Conservation (phyloP, 2,888 invertebrate species). For the Drosophila yooni region DNA sequence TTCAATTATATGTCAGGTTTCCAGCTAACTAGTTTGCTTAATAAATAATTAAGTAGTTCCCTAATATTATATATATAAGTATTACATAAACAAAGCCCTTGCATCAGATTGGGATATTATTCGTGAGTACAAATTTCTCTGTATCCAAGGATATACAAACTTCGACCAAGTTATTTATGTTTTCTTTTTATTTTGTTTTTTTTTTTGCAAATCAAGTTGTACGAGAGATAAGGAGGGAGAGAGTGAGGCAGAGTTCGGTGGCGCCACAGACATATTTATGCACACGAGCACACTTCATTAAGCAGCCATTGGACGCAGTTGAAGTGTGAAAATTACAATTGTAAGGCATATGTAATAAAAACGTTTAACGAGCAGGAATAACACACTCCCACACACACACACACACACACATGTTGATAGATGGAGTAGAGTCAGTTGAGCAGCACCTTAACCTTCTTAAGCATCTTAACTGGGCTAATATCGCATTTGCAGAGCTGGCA, state of each 20-base stretch:
- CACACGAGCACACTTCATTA: constrained; percentile 77
- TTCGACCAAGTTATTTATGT: not conserved
- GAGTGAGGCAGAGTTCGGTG: not conserved
- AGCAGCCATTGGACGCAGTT: constrained; percentile 71
- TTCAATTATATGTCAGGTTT: too few relatives aligned
- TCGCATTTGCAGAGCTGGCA: constrained; percentile 92
- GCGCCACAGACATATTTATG: constrained; percentile 60
- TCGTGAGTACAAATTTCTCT: not conserved
- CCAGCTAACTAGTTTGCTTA: not conserved
- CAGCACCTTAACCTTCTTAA: constrained; percentile 18
- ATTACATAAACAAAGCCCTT: not conserved
- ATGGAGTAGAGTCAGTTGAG: not conserved
- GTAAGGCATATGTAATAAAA: constrained; percentile 76
- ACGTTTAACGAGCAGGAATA: constrained; percentile 49
- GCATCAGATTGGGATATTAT: not conserved
- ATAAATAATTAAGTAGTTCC: not conserved
- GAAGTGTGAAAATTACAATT: constrained; percentile 80
- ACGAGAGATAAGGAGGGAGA: constrained; percentile 4
- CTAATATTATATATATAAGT: not conserved
- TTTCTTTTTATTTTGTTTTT: not conserved
- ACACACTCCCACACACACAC: not conserved
- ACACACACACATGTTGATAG: constrained; percentile 2
- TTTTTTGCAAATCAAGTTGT: constrained; percentile 38
- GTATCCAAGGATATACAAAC: constrained; percentile 22
- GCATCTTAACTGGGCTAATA: not conserved